Evolutionary conservation across 2,888 invertebrate genomes (phyloP).

Genomic region (Scrobipalpa costella): DNA sequence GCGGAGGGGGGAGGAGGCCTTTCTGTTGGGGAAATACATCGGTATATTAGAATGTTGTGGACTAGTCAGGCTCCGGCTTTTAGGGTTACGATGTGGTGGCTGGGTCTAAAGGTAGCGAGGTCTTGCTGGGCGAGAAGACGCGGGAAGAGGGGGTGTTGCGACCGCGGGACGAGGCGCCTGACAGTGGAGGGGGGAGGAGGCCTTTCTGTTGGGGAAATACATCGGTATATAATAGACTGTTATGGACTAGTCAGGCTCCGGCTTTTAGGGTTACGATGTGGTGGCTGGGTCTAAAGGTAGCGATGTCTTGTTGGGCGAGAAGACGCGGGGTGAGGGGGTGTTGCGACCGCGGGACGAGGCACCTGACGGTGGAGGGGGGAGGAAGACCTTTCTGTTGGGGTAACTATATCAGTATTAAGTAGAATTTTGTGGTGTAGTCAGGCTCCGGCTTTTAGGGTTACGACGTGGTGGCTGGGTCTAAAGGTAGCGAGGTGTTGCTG

Average conservation of each 20-base stretch:
- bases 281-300: slow-evolving; percentile 61
- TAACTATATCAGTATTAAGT: too few species aligned
- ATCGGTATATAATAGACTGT: too few species aligned
- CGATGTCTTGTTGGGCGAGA: slow-evolving; percentile 62
- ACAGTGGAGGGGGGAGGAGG: slow-evolving; percentile 70
- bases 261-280: too few species aligned
- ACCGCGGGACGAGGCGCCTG: slow-evolving; percentile 56
- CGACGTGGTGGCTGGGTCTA: slow-evolving; percentile 42
- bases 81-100: slow-evolving; percentile 49
- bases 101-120: slow-evolving; percentile 59
- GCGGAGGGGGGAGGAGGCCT: slow-evolving; percentile 73
- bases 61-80: slow-evolving; percentile 47
- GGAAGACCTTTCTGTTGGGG: slow-evolving; percentile 68
- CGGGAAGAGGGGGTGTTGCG: slow-evolving; percentile 58
- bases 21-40: too few species aligned
- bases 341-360: slow-evolving; percentile 57
- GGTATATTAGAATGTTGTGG: too few species aligned
- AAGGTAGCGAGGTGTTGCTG: slow-evolving; percentile 52
- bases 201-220: slow-evolving; percentile 57
- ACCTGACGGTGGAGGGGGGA: slow-evolving; percentile 70
- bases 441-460: slow-evolving; percentile 41
- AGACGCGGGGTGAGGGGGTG: slow-evolving; percentile 54
- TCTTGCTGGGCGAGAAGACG: slow-evolving; percentile 63
- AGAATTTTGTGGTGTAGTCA: too few species aligned
- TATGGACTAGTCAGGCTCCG: too few species aligned